Evolutionary conservation across 2,888 invertebrate genomes (phyloP), one percentile per base, ranked within the genome.

Genomic region (Trimorus sp.): DNA sequence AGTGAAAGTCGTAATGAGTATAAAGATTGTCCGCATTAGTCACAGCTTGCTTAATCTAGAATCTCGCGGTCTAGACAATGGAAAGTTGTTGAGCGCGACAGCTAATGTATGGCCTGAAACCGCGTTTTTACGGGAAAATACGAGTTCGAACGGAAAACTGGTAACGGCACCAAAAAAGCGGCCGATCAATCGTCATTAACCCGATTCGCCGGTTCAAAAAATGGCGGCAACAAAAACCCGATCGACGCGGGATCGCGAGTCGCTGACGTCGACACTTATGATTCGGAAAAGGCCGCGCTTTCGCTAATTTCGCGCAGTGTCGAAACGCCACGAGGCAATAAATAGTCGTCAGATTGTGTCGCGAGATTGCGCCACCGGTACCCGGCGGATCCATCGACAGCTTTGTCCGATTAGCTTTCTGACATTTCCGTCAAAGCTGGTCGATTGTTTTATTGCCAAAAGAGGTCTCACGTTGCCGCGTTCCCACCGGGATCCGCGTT

Each of bases 31-130:
- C 70, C 56, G 70, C 80, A 75, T 75, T 80, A 75, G 80, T 80
- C 80, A 80, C 79, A 74, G 79, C 79, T 79, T 74, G 71, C 80
- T 75, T 80, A 80, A 80, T 75, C 80, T 80, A 75, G 60, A 80
- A 75, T 80, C 80, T 74, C 12, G 68, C 26, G 26, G 74, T 75
- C 69, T 70, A 75, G 69, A 79, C 79, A 79, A 79, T 75, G 79
- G 79, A 79, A 80, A 80, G 80, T 80, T 75, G 70, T 70, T 80
- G 48, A 51, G 75, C 75, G 79, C 62, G 79, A 70, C 75, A 80
- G 66, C 11, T 62, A 59, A 60, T 45, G 26, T 71, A 66, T 70
- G 77, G 51, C 58, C 77, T 68, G 60, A 60, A 68, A 76, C 48
- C 40, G 6, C n/a, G 48, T 71, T 59, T 78, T 71, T 60, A 58